Evolutionary conservation across 2,888 invertebrate genomes (phyloP).

Genomic region (Chirona hameri): DNA sequence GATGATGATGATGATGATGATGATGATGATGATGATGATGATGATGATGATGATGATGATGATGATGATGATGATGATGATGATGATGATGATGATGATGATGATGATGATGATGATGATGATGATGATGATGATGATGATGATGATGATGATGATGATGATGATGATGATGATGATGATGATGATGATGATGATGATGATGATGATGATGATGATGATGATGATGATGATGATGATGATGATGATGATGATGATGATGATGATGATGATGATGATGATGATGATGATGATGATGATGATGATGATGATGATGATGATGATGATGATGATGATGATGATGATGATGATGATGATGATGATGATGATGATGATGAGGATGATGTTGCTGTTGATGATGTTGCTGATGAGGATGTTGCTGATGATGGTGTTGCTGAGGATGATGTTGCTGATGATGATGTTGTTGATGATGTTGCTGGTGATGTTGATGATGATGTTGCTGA

Average conservation of each 20-base stretch:
- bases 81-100: slow-evolving; percentile 32
- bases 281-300: slow-evolving; percentile 32
- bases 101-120: slow-evolving; percentile 30
- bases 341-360: too few relatives aligned
- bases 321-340: too few relatives aligned
- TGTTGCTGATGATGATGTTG: too few relatives aligned
- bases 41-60: slow-evolving; percentile 32
- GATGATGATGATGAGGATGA: too few relatives aligned
- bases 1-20: slow-evolving; percentile 30
- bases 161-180: slow-evolving; percentile 30
- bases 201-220: slow-evolving; percentile 32
- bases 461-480: too few relatives aligned
- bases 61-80: slow-evolving; percentile 32
- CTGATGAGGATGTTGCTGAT: too few relatives aligned
- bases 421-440: too few relatives aligned
- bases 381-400: too few relatives aligned
- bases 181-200: slow-evolving; percentile 28
- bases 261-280: slow-evolving; percentile 32
- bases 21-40: slow-evolving; percentile 31
- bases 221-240: slow-evolving; percentile 29
- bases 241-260: slow-evolving; percentile 31
- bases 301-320: too few relatives aligned
- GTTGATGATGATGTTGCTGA: too few relatives aligned
- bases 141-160: slow-evolving; percentile 31
- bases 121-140: slow-evolving; percentile 31